Conservation (phyloP, 2,113 vertebrate species). For the Podocnemis expansa region DNA sequence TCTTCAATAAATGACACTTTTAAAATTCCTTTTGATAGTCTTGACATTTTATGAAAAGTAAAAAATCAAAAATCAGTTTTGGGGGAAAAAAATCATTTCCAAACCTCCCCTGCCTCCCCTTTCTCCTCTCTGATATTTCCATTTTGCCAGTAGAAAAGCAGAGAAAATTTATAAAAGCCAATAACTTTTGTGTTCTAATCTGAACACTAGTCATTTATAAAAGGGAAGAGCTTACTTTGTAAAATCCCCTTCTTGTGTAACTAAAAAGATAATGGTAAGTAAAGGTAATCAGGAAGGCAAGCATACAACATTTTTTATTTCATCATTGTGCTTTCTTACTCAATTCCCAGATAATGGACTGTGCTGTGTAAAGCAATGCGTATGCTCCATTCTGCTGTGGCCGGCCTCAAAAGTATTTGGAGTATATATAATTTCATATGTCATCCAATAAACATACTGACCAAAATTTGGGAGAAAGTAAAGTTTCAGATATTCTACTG, state of each 20-base stretch:
- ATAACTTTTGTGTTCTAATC: background rate
- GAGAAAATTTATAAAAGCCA: background rate
- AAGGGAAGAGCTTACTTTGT: background rate
- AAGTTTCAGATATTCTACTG: background rate
- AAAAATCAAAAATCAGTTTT: background rate
- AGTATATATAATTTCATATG: background rate
- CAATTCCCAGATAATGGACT: background rate
- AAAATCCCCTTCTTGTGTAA: background rate
- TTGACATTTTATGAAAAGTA: background rate
- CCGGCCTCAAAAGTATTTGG: background rate
- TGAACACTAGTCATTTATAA: background rate
- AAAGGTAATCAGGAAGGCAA: background rate
- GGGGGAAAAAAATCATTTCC: background rate
- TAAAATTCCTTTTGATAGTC: background rate
- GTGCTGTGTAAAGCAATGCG: background rate
- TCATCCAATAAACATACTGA: background rate
- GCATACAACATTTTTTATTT: background rate
- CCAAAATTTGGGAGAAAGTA: background rate
- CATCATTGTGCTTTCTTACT: background rate
- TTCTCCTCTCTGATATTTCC: background rate
- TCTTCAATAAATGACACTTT: background rate
- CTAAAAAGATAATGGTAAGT: background rate
- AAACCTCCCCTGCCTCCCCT: rapidly evolving
- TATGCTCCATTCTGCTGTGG: background rate
- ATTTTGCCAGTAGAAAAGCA: background rate